phyloP scores from a whole-genome alignment of 2,888 invertebrate genomes.

The Ganaspis brasiliensis region DNA sequence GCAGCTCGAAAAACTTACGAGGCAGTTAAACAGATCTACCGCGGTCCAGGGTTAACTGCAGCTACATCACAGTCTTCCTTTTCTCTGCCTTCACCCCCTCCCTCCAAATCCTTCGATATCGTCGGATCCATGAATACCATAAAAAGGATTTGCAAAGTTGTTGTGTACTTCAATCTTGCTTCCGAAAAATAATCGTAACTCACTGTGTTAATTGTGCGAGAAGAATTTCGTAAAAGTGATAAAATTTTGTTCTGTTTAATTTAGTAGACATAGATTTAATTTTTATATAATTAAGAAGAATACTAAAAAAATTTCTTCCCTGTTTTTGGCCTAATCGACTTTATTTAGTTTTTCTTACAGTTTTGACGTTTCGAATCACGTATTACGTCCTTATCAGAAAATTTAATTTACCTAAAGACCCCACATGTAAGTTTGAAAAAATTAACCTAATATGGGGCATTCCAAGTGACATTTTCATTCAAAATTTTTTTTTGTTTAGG shows the following conservation, averaged over 20 bases:
- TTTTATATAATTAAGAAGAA: no score
- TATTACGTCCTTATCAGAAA: no score
- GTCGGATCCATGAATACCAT: conserved; percentile 12
- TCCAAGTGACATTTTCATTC: no score
- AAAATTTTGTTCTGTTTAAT: not conserved
- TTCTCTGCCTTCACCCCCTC: not conserved
- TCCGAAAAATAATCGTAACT: conserved; percentile 2
- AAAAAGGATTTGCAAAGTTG: conserved; percentile 2
- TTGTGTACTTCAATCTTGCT: not conserved
- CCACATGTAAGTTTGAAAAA: no score
- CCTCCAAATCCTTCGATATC: conserved; percentile 11
- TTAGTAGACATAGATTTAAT: no score
- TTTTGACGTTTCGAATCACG: no score
- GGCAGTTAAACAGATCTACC: conserved; percentile 71
- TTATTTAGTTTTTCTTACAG: no score
- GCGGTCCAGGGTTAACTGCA: conserved; percentile 69
- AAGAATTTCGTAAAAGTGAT: not conserved
- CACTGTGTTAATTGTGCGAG: not conserved
- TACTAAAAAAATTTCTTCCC: no score
- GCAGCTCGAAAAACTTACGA: conserved; percentile 67
- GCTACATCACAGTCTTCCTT: conserved; percentile 60
- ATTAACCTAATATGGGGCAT: no score
- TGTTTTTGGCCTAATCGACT: no score
- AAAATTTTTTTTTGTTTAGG: no score
- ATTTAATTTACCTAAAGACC: no score